Conservation (phyloP, 2,113 vertebrate species). For the Hydrolagus affinis region DNA sequence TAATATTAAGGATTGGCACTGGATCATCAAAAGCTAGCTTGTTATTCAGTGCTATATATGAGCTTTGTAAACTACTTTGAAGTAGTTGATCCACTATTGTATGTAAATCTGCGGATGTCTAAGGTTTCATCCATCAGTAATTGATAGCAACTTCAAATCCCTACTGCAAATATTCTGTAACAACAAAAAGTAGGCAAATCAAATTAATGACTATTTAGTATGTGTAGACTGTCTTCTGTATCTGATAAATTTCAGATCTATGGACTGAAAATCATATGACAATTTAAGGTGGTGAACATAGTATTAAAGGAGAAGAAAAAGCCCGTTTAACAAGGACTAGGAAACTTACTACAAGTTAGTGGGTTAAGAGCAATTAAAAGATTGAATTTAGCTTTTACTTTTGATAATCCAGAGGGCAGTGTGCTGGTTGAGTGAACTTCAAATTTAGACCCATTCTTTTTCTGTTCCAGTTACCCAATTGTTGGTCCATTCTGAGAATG, state of each 20-base stretch:
- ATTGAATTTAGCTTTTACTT: conserved; percentile 48
- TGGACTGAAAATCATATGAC: conserved; percentile 11
- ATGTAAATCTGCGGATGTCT: not conserved
- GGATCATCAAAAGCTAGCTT: conserved; percentile 25
- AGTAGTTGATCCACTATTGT: not conserved
- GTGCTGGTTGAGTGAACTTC: conserved; percentile 55
- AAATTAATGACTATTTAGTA: not conserved
- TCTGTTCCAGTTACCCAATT: conserved; percentile 65
- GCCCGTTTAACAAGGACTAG: not conserved
- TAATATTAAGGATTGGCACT: conserved; percentile 25
- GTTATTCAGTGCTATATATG: not conserved
- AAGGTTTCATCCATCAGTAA: conserved; percentile 18
- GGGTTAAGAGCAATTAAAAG: conserved; percentile 56
- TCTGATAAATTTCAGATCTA: not conserved
- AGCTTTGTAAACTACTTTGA: not conserved
- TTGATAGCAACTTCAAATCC: conserved; percentile 9
- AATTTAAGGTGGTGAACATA: not conserved
- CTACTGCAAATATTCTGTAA: conserved; percentile 12
- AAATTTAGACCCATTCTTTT: conserved; percentile 53
- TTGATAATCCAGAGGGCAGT: conserved; percentile 56
- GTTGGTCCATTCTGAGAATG: conserved; percentile 86
- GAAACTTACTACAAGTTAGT: conserved; percentile 37
- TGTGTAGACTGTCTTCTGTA: not conserved
- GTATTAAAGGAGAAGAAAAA: not conserved
- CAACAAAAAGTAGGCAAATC: not conserved